Conservation (phyloP, 2,113 vertebrate species). For the Cyanoderma ruficeps region DNA sequence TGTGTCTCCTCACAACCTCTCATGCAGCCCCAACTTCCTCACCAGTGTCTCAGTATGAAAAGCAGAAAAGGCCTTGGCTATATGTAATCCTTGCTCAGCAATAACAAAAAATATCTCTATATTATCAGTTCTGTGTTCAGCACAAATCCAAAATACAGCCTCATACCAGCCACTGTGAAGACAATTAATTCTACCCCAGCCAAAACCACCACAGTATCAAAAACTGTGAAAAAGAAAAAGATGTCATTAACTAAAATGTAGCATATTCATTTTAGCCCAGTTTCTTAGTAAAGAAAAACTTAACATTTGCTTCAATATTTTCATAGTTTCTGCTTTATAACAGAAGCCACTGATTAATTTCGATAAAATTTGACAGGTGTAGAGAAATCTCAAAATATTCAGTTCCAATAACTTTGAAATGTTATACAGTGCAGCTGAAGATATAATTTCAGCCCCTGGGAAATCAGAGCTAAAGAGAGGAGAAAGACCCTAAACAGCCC, state of each 20-base stretch:
- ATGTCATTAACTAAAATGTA: neutral
- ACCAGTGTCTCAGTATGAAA: neutral
- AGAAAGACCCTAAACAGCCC: neutral
- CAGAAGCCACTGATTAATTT: neutral
- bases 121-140: neutral
- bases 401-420: neutral
- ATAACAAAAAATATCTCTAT: neutral
- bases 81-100: neutral
- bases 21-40: neutral
- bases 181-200: neutral
- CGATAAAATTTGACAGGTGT: neutral
- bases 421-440: neutral
- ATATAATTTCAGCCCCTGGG: neutral
- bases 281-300: neutral
- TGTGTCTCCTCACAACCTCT: neutral
- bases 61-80: neutral
- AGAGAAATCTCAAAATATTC: neutral
- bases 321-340: neutral
- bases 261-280: neutral
- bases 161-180: neutral
- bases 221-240: neutral
- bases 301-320: neutral
- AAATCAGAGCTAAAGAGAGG: neutral
- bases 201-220: neutral
- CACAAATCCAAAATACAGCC: neutral